These are phyloP conservation scores for Percopsis omiscomaycus DNA, from an alignment of 2,797 vertebrate genomes.

Conservation along the genomic window DNA sequence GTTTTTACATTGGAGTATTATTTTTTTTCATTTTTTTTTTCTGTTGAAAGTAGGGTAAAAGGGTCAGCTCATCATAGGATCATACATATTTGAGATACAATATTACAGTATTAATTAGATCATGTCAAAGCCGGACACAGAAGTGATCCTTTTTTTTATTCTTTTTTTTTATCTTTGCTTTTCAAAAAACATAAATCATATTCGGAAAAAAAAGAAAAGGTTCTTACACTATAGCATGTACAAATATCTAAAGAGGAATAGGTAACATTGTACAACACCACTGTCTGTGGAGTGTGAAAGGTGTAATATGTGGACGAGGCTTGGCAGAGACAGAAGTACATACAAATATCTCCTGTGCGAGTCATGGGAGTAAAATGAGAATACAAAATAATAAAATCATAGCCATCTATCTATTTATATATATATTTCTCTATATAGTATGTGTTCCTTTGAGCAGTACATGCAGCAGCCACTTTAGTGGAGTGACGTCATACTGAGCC, in stretches of 20 bases:
- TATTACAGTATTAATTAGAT: constrained; percentile 91
- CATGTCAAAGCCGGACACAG: constrained; percentile 89
- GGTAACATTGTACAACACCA: constrained; percentile 75
- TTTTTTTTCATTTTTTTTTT: constrained; percentile 59
- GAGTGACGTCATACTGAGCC: constrained; percentile 91
- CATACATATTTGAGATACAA: constrained; percentile 96
- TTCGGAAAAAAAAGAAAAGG: constrained; percentile 69
- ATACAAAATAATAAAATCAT: constrained; percentile 83
- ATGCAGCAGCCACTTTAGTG: constrained; percentile 95
- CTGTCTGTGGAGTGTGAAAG: constrained; percentile 67
- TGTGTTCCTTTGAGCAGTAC: constrained; percentile 86
- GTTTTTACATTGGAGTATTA: constrained; percentile 57
- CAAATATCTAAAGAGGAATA: constrained; percentile 88
- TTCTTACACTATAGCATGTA: constrained; percentile 87
- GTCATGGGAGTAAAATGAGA: constrained; percentile 77
- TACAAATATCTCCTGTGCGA: constrained; percentile 79
- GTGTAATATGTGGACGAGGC: constrained; percentile 73
- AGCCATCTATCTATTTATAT: constrained; percentile 84
- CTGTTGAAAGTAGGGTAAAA: constrained; percentile 67
- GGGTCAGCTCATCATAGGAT: constrained; percentile 84
- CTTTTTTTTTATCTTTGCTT: constrained; percentile 71
- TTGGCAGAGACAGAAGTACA: constrained; percentile 76
- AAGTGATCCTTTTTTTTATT: constrained; percentile 64
- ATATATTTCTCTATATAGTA: constrained; percentile 85
- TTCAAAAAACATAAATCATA: constrained; percentile 77